These are phyloP conservation scores for Pseudochirops corinnae DNA, from an alignment of 2,797 vertebrate genomes.

Conservation along the genomic window DNA sequence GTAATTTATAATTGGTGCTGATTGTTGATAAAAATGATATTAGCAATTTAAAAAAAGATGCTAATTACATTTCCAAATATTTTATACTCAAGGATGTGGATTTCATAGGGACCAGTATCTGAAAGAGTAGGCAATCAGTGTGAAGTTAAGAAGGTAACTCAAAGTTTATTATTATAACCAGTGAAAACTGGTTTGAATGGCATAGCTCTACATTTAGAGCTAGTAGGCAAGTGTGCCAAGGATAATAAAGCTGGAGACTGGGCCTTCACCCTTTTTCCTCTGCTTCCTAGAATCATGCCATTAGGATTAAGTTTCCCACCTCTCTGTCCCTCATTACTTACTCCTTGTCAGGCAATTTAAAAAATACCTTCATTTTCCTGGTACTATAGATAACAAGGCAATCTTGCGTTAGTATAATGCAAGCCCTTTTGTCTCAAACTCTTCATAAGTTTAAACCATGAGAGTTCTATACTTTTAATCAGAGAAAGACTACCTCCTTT, in stretches of 20 bases:
- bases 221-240: not conserved
- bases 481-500: not conserved
- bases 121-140: not conserved
- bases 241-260: not conserved
- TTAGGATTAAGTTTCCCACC: not conserved
- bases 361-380: not conserved
- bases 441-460: not conserved
- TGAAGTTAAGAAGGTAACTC: not conserved
- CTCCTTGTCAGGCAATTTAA: not conserved
- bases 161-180: not conserved
- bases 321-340: not conserved
- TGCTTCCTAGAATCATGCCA: not conserved
- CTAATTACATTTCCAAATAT: conserved; percentile 7
- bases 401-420: not conserved
- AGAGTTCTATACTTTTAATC: not conserved
- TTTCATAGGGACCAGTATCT: not conserved
- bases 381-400: not conserved
- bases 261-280: not conserved
- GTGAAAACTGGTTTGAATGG: not conserved
- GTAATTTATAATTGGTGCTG: not conserved
- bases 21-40: conserved; percentile 24
- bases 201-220: not conserved
- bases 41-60: conserved; percentile 11
- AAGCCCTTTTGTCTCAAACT: not conserved
- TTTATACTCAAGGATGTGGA: not conserved